A percentile compares a stretch with the other conserved stretches of the same genome.
Conservation (phyloP, 2,797 vertebrate genomes). For the Kryptopterus vitreolus region DNA sequence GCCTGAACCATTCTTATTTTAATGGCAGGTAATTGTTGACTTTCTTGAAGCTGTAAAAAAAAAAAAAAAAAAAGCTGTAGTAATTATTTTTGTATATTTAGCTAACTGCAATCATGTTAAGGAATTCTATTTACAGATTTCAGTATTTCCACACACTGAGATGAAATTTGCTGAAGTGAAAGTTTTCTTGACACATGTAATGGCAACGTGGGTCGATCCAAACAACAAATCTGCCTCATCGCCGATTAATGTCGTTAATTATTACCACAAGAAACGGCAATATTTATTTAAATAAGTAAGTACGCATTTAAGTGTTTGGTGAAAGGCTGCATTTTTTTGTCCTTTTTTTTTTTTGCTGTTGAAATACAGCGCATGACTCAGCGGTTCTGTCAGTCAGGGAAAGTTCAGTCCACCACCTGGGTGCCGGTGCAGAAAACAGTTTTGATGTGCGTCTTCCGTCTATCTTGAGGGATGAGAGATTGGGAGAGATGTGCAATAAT, state of each 20-base stretch:
- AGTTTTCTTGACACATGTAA: neutral
- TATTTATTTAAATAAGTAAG: neutral
- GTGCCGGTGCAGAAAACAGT: conserved; percentile 4
- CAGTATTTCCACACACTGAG: neutral
- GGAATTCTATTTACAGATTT: neutral
- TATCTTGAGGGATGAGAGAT: neutral
- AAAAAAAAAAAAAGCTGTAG: too few relatives aligned
- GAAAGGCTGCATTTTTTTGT: neutral
- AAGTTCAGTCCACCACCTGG: conserved; percentile 23
- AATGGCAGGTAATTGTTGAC: neutral
- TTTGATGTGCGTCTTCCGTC: conserved; percentile 14
- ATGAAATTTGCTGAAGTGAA: neutral
- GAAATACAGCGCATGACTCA: neutral
- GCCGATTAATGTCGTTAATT: neutral
- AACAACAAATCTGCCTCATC: neutral
- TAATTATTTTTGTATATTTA: neutral
- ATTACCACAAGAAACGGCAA: neutral
- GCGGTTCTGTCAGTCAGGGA: neutral
- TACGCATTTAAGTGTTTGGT: neutral
- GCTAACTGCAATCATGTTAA: neutral
- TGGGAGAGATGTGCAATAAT: conserved; percentile 12
- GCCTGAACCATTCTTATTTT: neutral
- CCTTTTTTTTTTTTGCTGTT: neutral
- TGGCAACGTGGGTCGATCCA: neutral
- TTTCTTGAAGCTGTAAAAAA: too few relatives aligned